Base-by-base conservation (phyloP, 2,888 invertebrate genomes). In the Ophion ventricosus region DNA sequence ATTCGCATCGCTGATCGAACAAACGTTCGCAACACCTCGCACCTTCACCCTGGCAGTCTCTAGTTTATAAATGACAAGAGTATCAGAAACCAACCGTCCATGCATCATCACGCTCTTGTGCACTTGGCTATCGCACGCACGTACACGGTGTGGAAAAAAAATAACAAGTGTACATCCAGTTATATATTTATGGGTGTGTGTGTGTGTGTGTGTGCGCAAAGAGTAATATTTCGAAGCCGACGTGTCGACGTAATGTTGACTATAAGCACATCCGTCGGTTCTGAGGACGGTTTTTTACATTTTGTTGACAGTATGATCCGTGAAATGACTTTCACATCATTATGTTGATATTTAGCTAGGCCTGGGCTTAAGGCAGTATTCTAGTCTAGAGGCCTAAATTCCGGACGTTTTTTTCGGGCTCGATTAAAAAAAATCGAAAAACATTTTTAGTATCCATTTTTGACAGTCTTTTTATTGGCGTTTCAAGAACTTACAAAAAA, bases 1-100 rank as follows among this genome's bases (percentile, higher is more conserved):
- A 66, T 75, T 66, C 80, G 79, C 83, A 74, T 72, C 70, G 80
- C 72, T 72, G 72, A 72, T 83, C 70, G 76, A 59, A 76, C 80
- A 76, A 83, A 80, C 80, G 66, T 72, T 80, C 56, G 23, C 64
- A 69, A 56, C 72, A 49, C 63, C 20, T 72, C 35, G n/a, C 63
- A 14, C 4, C 54, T 25, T 57, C 70, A 54, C 54, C 63, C 35
- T 20, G n/a, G 56, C 54, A n/a, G 23, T 63, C 67, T 11, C 20
- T 26, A 29, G 69, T 78, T 83, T 61, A 70, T 76, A 76, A 76
- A 72, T 72, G 59, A 59, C 43, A 49, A 67, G 66, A 80, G 59
- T 73, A 77, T 73, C 63, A 73, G 80, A 67, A 76, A 70, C 63
- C 56, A 59, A 61, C 20, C 59, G 40, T 64, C 25, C 66, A 54